Evolutionary conservation across 1,140 invertebrate species (phyloP).

Genomic region (Drosophila ananassae): DNA sequence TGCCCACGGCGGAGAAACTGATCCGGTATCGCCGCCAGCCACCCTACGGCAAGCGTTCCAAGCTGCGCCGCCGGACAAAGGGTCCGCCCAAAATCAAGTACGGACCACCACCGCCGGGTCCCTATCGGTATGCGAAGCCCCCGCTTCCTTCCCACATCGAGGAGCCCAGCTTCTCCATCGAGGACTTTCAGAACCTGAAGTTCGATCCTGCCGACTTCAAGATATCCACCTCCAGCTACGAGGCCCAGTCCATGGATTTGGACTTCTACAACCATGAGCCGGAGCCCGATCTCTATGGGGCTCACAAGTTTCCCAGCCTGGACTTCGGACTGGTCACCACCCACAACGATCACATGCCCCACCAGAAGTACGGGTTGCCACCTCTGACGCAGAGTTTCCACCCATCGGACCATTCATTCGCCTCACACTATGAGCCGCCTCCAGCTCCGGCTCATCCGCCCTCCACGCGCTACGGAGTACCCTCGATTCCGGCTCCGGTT

Average conservation of each 20-base stretch:
- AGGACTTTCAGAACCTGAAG: conserved; percentile 73
- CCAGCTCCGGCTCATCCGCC: conserved; percentile 18
- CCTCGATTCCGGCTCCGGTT: conserved; percentile 29
- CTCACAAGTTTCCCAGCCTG: conserved; percentile 62
- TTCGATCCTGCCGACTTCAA: conserved; percentile 69
- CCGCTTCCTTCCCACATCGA: conserved; percentile 44
- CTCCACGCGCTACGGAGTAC: conserved; percentile 40
- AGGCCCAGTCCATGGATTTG: conserved; percentile 75
- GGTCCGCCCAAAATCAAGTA: conserved; percentile 63
- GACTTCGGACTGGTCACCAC: conserved; percentile 40
- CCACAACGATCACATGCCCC: conserved; percentile 50
- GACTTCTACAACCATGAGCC: conserved; percentile 66
- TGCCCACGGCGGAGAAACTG: conserved; percentile 61
- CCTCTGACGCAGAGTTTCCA: conserved; percentile 52
- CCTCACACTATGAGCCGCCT: conserved; percentile 52
- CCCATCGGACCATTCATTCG: conserved; percentile 31
- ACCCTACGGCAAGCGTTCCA: conserved; percentile 45
- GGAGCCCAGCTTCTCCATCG: conserved; percentile 57
- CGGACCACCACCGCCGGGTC: conserved; percentile 53
- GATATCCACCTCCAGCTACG: conserved; percentile 68
- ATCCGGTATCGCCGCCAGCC: conserved; percentile 68
- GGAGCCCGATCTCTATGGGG: conserved; percentile 57
- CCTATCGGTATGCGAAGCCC: conserved; percentile 48
- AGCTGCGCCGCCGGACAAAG: conserved; percentile 60
- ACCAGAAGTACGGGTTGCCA: conserved; percentile 66